Evolutionary conservation across 2,113 vertebrate species (phyloP), one percentile per base, ranked within the genome.

Genomic region (Crocuta crocuta): DNA sequence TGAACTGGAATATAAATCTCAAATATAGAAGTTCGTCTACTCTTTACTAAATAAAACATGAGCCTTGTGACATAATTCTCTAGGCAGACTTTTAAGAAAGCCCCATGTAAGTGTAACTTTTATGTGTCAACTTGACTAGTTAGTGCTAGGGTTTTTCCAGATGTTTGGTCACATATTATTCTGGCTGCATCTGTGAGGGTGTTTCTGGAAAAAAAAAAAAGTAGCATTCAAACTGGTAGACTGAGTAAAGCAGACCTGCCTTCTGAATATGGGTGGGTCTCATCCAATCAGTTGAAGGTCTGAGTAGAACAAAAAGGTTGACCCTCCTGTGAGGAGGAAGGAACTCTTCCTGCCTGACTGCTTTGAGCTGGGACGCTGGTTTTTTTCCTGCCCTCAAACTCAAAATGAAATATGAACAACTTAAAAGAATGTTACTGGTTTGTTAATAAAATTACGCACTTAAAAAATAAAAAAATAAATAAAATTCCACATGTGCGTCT

Each of bases 41-140:
- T 58, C 58, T 79, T 94, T 84, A 68, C 33, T 45, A 94, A 84
- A 80, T 70, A 95, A 91, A 94, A 87, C 12, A 13, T 48, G n/a
- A 15, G 0, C 17, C 4, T 28, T 61, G 26, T 58, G 68, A 23
- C 45, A 8, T 91, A 83, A 83, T 76, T 93, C 65, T 84, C 9
- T 39, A 83, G 39, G 79, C 39, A 89, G 48, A 55, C 39, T 91
- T 89, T 74, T 87, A 48, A 90, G 73, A 91, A 83, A 83, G 50
- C 17, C n/a, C 39, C 19, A 31, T 9, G 16, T 74, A n/a, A 81
- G 73, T 28, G 21, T 80, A 48, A n/a, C 1, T 80, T 91, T 28
- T 80, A 43, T 87, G 28, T 73, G 5, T 71, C n/a, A 65, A 53
- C 24, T 35, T 53, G 26, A 81, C 55, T 73, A 23, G 71, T 61